phyloP scores from a whole-genome alignment of 2,797 vertebrate genomes.

The Acipenser transmontanus region DNA sequence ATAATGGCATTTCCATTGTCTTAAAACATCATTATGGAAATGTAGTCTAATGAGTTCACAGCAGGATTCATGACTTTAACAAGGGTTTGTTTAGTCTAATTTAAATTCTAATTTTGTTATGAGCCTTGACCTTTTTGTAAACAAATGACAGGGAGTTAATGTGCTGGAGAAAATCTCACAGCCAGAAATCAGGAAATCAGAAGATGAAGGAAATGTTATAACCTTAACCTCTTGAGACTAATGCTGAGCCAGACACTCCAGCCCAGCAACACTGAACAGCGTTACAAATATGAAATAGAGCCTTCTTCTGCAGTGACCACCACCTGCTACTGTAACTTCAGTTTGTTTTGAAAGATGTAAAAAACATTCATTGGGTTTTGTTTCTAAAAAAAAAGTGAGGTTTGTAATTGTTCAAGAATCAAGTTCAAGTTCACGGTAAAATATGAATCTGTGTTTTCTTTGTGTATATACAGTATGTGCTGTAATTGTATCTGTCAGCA shows the following conservation, averaged over 20 bases:
- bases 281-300: no score
- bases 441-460: no score
- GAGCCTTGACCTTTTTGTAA: conserved; percentile 48
- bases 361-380: no score
- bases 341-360: no score
- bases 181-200: neutral
- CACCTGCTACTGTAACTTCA: no score
- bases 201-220: neutral
- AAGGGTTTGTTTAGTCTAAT: conserved; percentile 44
- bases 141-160: neutral
- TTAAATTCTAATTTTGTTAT: conserved; percentile 51
- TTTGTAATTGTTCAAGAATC: no score
- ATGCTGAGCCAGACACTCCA: neutral
- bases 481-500: no score
- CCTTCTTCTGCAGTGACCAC: no score
- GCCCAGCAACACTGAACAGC: neutral
- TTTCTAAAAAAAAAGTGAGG: no score
- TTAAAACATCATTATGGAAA: conserved; percentile 30
- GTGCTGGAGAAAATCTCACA: neutral
- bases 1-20: conserved; percentile 20
- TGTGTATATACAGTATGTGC: no score
- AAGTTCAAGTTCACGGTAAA: no score
- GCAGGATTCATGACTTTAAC: conserved; percentile 38
- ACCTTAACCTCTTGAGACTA: neutral
- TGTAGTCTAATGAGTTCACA: conserved; percentile 46